A percentile compares a stretch with the other conserved stretches of the same genome.
Evolutionary conservation across 1,140 invertebrate genomes (phyloP).

Genomic region (Drosophila lowei): DNA sequence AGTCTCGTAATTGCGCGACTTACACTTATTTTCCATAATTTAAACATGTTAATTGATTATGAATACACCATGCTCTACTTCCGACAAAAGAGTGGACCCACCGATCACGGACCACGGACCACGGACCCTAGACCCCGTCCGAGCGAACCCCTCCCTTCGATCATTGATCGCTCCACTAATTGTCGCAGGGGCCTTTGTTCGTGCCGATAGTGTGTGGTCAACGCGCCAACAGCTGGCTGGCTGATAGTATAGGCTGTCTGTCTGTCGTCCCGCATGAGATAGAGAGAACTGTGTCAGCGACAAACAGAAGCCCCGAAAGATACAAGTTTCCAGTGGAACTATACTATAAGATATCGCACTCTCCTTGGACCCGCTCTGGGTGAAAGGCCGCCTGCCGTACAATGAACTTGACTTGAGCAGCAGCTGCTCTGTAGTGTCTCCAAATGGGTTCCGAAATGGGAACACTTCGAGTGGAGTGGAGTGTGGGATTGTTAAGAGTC

Average conservation of each 20-base stretch:
- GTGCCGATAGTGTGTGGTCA: slow-evolving; percentile 59
- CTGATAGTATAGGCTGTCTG: slow-evolving; percentile 44
- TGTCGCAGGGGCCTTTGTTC: slow-evolving; percentile 70
- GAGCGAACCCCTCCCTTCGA: slow-evolving; percentile 7
- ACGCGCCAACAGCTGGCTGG: background rate
- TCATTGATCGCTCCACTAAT: slow-evolving; percentile 80
- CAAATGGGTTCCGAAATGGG: slow-evolving; percentile 27
- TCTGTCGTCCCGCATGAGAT: slow-evolving; percentile 10
- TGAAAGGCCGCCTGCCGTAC: slow-evolving; percentile 59
- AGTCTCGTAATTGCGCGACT: slow-evolving; percentile 54
- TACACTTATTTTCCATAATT: slow-evolving; percentile 68
- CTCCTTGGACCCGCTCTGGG: slow-evolving; percentile 29
- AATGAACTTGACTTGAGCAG: slow-evolving; percentile 52
- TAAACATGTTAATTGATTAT: slow-evolving; percentile 77
- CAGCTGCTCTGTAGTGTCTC: slow-evolving; percentile 41
- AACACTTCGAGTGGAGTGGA: slow-evolving; percentile 26
- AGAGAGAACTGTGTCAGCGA: slow-evolving; percentile 26
- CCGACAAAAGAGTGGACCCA: slow-evolving; percentile 39
- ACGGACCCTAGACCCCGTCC: slow-evolving; percentile 41
- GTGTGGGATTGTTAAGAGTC: background rate
- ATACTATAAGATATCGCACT: background rate
- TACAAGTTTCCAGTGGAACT: slow-evolving; percentile 23
- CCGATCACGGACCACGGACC: background rate
- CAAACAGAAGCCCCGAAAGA: slow-evolving; percentile 18
- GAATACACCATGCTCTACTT: slow-evolving; percentile 73